Percentiles rank a stretch among this genome's conserved stretches.
phyloP scores from a whole-genome alignment of 2,797 vertebrate species.

The Buphagus erythrorhynchus region DNA sequence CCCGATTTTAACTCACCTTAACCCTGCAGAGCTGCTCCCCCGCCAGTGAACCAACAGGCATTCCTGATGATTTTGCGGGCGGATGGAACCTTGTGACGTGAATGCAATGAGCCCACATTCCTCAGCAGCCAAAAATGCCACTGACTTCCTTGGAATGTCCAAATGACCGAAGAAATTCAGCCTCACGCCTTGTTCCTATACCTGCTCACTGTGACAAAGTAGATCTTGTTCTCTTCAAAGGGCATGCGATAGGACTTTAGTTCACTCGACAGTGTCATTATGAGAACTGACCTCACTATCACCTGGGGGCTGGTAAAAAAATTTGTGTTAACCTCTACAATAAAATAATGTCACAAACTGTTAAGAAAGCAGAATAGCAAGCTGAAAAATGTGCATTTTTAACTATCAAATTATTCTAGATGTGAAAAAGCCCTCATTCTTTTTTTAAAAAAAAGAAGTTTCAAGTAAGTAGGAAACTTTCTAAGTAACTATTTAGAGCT shows the following conservation, averaged over 20 bases:
- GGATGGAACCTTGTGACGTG: accelerated
- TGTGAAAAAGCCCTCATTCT: background rate
- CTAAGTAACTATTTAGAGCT: background rate
- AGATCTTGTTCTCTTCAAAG: background rate
- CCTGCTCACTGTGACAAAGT: background rate
- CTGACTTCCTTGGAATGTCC: background rate
- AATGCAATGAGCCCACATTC: background rate
- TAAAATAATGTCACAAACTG: background rate
- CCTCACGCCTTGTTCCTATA: background rate
- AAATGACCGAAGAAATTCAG: background rate
- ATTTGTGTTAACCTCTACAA: background rate
- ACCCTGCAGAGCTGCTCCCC: background rate
- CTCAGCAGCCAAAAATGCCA: background rate
- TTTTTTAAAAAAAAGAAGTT: no score
- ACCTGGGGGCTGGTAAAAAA: accelerated
- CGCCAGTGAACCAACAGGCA: background rate
- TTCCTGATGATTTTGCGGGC: background rate
- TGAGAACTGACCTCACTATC: background rate
- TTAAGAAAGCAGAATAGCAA: background rate
- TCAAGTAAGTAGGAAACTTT: background rate
- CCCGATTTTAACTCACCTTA: background rate
- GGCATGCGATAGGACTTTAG: background rate
- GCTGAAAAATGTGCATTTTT: background rate
- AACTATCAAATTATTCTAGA: background rate
- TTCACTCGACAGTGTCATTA: accelerated